Base-by-base conservation (phyloP, 1,140 invertebrate genomes). In the Tribolium madens region DNA sequence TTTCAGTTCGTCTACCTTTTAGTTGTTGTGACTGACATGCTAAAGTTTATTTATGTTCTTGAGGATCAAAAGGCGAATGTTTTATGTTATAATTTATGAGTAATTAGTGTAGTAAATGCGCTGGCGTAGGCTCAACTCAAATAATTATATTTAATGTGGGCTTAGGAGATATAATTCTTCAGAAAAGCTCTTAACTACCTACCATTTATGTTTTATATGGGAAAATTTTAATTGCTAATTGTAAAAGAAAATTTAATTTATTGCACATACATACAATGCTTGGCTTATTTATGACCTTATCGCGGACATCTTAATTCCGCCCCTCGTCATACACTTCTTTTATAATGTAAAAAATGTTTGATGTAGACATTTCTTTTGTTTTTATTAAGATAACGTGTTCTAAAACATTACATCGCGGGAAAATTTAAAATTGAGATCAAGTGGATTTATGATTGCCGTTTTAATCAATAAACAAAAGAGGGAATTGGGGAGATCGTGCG, bases 61-160 rank as follows among this genome's bases (percentile, higher is more conserved):
- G 57, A 48, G 78, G 82, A 82, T 82, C 81, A 82, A 83, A 82
- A 81, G 81, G 78, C 80, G 79, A 82, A 69, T 81, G 82, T 81
- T 83, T 82, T 83, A 82, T 82, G 80, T 77, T 76, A 79, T 77
- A 79, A 79, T 79, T 79, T 79, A 79, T 79, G 78, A 73, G 78
- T 76, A 76, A 79, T 79, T 76, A 79, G 78, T 73, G 68, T 36
- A 71, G 68, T 72, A 36, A 79, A 75, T 78, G 72, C 50, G 53
- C 42, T 75, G 36, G 73, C 75, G 78, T 79, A 76, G 75, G 78
- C 60, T 75, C 52, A 79, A 79, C 73, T 76, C 76, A 81, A 82
- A 82, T 81, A 82, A 82, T 82, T 81, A 79, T 76, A 73, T 82
- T 82, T 82, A 81, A 80, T 81, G 78, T 78, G 75, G 78, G 76